These are phyloP conservation scores for Erythrocercus mccallii DNA, from an alignment of 2,113 vertebrate genomes.

Conservation along the genomic window DNA sequence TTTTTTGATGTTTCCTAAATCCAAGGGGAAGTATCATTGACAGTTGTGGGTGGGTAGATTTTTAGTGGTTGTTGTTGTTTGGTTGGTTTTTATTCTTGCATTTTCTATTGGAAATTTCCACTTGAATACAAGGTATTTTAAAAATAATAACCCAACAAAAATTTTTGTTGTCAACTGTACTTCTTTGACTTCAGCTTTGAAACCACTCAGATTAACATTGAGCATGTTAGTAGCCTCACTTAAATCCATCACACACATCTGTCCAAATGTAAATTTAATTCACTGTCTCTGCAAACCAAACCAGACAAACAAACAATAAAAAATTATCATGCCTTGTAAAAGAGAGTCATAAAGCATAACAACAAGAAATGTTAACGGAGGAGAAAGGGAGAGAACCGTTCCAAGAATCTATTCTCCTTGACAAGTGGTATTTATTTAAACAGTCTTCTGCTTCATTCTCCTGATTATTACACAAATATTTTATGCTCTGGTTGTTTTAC, in stretches of 20 bases:
- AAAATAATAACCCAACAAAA: background rate
- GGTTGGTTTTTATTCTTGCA: background rate
- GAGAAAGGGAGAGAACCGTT: background rate
- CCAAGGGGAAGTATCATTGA: background rate
- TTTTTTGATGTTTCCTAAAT: background rate
- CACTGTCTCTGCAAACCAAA: background rate
- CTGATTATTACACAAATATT: slow-evolving; percentile 54
- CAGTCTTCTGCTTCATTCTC: background rate
- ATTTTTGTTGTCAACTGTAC: background rate
- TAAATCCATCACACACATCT: background rate
- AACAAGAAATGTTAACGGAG: background rate
- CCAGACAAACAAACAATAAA: background rate
- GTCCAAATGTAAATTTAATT: background rate
- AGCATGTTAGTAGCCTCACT: background rate
- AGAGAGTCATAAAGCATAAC: background rate
- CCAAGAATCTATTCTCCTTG: background rate
- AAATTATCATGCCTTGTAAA: background rate
- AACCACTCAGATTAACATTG: background rate
- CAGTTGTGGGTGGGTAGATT: background rate
- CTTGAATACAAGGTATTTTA: background rate
- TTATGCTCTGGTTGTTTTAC: slow-evolving; percentile 43
- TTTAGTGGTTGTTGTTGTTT: background rate
- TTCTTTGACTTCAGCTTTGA: background rate
- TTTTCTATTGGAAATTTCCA: background rate
- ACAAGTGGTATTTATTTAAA: slow-evolving; percentile 49